Conservation (phyloP, 2,113 vertebrate species). For the Heloderma charlesbogerti region DNA sequence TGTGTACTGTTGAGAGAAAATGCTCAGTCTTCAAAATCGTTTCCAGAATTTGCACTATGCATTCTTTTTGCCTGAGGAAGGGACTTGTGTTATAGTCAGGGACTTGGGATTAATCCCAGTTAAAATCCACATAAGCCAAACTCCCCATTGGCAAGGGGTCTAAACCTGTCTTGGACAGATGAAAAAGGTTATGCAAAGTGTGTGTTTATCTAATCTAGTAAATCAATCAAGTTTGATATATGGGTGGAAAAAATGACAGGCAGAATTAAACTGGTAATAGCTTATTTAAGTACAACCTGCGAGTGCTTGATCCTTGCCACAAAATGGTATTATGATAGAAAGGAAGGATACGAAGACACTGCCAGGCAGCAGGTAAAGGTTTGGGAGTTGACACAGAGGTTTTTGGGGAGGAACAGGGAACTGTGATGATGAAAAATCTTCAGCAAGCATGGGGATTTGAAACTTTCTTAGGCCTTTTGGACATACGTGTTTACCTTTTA, state of each 20-base stretch:
- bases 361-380: neutral
- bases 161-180: neutral
- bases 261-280: neutral
- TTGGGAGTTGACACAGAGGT: neutral
- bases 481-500: neutral
- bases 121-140: neutral
- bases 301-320: neutral
- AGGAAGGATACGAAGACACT: neutral
- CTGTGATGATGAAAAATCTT: neutral
- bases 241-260: neutral
- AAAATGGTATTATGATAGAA: neutral
- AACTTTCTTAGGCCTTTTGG: neutral
- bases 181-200: neutral
- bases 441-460: neutral
- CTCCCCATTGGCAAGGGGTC: neutral
- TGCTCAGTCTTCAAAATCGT: neutral
- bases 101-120: neutral
- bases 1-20: neutral
- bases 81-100: neutral
- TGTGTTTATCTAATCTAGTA: neutral
- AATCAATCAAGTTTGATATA: neutral
- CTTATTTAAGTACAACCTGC: neutral
- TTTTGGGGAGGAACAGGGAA: neutral
- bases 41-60: neutral
- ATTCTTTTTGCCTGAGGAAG: neutral